A percentile compares a stretch with the other conserved stretches of the same genome.
phyloP scores from a whole-genome alignment of 2,888 invertebrate species.

The Pyrrhia umbra region DNA sequence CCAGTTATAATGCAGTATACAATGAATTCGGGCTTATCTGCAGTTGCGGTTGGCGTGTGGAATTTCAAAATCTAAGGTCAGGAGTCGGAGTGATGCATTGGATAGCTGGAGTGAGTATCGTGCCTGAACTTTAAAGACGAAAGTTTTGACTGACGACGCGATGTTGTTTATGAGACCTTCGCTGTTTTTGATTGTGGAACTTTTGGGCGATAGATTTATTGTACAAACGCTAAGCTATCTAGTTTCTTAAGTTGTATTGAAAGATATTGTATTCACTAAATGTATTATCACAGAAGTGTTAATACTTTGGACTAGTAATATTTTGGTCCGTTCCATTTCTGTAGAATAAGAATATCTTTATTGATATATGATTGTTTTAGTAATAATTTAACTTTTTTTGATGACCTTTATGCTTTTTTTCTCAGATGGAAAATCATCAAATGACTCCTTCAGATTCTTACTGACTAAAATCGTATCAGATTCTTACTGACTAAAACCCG shows the following conservation, averaged over 20 bases:
- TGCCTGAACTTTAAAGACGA: neutral
- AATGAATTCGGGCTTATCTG: constrained; percentile 68
- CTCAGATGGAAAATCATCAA: too few relatives aligned
- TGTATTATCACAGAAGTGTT: too few relatives aligned
- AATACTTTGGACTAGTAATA: too few relatives aligned
- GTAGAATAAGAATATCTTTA: too few relatives aligned
- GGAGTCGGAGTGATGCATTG: constrained; percentile 45
- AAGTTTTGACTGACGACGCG: constrained; percentile 20
- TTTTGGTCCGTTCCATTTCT: too few relatives aligned
- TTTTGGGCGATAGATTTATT: neutral
- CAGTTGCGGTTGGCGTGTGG: constrained; percentile 44
- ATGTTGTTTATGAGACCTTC: constrained; percentile 17
- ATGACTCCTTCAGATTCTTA: too few relatives aligned
- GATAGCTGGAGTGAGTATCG: neutral
- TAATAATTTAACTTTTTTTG: too few relatives aligned
- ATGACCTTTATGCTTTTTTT: too few relatives aligned
- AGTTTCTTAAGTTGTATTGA: neutral
- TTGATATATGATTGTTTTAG: neutral
- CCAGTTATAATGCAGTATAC: constrained; percentile 69
- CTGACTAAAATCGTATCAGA: too few relatives aligned
- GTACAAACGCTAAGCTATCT: neutral
- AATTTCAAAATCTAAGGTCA: constrained; percentile 61
- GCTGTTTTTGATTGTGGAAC: neutral
- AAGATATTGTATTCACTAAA: too few relatives aligned
- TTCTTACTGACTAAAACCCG: too few relatives aligned